phyloP scores from a whole-genome alignment of 2,888 invertebrate genomes.

The Nemurella pictetii region DNA sequence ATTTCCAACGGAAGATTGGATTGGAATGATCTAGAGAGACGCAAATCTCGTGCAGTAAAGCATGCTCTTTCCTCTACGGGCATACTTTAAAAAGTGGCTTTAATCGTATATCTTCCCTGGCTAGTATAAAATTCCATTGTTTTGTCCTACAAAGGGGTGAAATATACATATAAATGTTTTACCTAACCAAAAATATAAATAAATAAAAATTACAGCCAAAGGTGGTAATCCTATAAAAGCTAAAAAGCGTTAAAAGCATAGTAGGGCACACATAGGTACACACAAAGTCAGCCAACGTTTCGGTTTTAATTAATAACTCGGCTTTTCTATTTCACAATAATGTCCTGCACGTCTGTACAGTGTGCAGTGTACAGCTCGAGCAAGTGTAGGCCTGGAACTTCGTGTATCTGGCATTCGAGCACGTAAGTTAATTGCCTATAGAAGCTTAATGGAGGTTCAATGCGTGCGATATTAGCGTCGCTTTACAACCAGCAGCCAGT shows the following conservation, averaged over 20 bases:
- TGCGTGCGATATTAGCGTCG: neutral
- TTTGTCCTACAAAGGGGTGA: neutral
- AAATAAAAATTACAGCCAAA: neutral
- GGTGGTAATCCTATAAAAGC: neutral
- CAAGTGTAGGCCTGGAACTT: too few relatives aligned
- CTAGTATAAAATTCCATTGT: neutral
- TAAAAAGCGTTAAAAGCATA: neutral
- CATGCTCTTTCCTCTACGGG: neutral
- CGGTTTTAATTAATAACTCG: neutral
- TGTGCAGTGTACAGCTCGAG: too few relatives aligned
- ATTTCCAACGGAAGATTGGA: neutral
- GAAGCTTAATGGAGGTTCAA: neutral
- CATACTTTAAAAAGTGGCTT: neutral
- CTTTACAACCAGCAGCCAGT: neutral
- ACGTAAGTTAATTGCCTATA: neutral
- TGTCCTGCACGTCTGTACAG: neutral
- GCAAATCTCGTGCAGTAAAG: neutral
- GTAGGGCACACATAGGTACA: neutral
- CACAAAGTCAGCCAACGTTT: neutral
- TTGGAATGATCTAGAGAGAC: neutral
- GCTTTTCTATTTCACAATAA: neutral
- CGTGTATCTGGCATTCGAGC: neutral
- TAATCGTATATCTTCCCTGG: neutral
- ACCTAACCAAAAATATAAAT: neutral
- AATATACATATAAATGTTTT: neutral